Conservation (phyloP, 2,888 invertebrate genomes). For the Agrilus cyanescens region DNA sequence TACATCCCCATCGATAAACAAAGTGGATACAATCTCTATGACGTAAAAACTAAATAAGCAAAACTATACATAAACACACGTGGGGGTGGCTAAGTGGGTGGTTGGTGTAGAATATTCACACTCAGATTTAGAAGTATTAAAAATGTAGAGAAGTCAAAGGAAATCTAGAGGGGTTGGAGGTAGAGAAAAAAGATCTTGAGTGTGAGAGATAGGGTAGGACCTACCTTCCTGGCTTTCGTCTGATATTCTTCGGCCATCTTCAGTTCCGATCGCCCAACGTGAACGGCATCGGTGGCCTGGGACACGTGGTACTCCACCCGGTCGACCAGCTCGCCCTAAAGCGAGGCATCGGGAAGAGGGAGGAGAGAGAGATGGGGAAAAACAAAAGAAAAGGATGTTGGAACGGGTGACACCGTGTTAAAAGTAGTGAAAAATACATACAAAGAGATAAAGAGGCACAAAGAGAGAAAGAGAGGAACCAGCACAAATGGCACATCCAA, state of each 20-base stretch:
- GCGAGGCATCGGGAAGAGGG: constrained; percentile 14
- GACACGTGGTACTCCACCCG: constrained; percentile 89
- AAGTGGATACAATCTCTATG: too few species aligned
- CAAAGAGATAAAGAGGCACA: constrained; percentile 23
- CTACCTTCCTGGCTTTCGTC: constrained; percentile 83
- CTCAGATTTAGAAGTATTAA: too few species aligned
- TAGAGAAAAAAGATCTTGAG: too few species aligned
- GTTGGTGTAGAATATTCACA: too few species aligned
- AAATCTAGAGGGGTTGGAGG: constrained; percentile 7
- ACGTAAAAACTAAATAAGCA: too few species aligned
- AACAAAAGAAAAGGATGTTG: constrained; percentile 9
- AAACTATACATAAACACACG: too few species aligned
- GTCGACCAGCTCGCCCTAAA: constrained; percentile 88
- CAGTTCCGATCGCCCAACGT: constrained; percentile 67
- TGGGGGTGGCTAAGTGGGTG: too few species aligned
- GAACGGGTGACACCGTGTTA: constrained; percentile 15
- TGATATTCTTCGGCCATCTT: constrained; percentile 70
- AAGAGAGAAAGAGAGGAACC: constrained; percentile 41
- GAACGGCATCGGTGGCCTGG: constrained; percentile 74
- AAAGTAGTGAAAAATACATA: constrained; percentile 20
- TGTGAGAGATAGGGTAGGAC: constrained; percentile 21
- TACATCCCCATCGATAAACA: too few species aligned
- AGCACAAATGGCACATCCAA: constrained; percentile 23
- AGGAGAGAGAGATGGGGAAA: constrained; percentile 12
- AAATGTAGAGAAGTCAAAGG: too few species aligned